Base-by-base conservation (phyloP, 2,113 vertebrate genomes). In the Dermatemys mawii region DNA sequence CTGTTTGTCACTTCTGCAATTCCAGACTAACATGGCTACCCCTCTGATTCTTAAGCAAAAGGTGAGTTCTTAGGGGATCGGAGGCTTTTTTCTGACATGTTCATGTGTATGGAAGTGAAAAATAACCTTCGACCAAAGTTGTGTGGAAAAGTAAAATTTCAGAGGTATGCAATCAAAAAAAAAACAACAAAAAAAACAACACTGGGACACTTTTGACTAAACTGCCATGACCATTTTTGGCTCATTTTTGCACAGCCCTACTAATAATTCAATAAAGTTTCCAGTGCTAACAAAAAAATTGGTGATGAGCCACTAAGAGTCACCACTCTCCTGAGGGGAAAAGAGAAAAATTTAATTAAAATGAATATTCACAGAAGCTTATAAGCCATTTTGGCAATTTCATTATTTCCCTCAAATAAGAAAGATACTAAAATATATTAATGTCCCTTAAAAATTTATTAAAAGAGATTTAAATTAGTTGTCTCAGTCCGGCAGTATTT, bases 331-430 rank as follows among this genome's bases (percentile, higher is more conserved):
- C 92, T 90, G 88, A 94, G 93, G 97, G 93, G 93, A 95, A 95
- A 93, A 93, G 38, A 96, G 92, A 95, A 94, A 75, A 96, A 93
- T 96, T 96, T 97, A 97, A 96, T 97, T 97, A 97, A 97, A 97
- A 96, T 57, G 95, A 96, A 93, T 32, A 90, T 54, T 90, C 78
- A 89, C 84, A 92, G 94, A 93, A 97, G 88, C 94, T 97, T 94
- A 91, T 96, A 95, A 97, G 95, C 83, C 92, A 89, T 86, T 96
- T 96, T 86, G 95, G 86, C 84, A 89, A 88, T 97, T 97, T 97
- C 93, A 96, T 97, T 96, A 97, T 94, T 92, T 21, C 32, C 94
- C 55, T 86, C 90, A 93, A 92, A 96, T 81, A 95, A 93, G 83
- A 91, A 89, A 93, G 91, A 90, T 82, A 88, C 93, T 90, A 93